Evolutionary conservation across 1,140 invertebrate genomes (phyloP).

Genomic region (Brachionus plicatilis): DNA sequence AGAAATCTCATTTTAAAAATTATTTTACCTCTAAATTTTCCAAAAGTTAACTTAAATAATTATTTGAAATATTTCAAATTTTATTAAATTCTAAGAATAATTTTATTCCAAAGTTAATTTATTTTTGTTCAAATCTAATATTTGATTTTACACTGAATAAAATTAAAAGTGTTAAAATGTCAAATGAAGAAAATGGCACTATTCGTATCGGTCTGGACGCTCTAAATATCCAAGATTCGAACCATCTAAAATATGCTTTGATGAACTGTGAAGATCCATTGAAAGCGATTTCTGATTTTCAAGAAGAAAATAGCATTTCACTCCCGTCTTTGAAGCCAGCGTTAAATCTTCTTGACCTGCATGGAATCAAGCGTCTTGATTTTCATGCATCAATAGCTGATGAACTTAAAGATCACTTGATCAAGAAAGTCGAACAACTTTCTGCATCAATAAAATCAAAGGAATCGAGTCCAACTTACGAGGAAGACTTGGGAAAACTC

Average conservation of each 20-base stretch:
- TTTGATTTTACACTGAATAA: not conserved
- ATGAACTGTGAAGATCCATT: slow-evolving; percentile 91
- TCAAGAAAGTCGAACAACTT: slow-evolving; percentile 79
- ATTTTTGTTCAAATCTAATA: not conserved
- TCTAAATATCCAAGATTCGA: slow-evolving; percentile 81
- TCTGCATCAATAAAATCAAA: slow-evolving; percentile 57
- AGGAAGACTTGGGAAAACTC: slow-evolving; percentile 67
- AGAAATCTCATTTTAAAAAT: not conserved
- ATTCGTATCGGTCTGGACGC: slow-evolving; percentile 66
- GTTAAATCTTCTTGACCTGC: slow-evolving; percentile 84
- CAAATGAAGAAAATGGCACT: not conserved
- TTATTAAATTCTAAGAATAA: not conserved
- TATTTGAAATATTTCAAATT: slow-evolving; percentile 16
- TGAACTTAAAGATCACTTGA: slow-evolving; percentile 80
- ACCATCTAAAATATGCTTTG: slow-evolving; percentile 78
- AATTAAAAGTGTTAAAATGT: not conserved
- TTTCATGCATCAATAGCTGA: slow-evolving; percentile 92
- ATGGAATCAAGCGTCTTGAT: slow-evolving; percentile 80
- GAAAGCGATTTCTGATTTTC: slow-evolving; percentile 94
- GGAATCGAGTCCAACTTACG: slow-evolving; percentile 61
- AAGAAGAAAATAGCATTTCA: slow-evolving; percentile 82
- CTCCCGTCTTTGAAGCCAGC: slow-evolving; percentile 85
- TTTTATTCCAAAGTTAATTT: slow-evolving; percentile 16
- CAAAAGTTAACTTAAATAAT: not conserved
- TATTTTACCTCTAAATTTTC: not conserved